Evolutionary conservation across 2,888 invertebrate genomes (phyloP).

Genomic region (Trissoscelio sp.): DNA sequence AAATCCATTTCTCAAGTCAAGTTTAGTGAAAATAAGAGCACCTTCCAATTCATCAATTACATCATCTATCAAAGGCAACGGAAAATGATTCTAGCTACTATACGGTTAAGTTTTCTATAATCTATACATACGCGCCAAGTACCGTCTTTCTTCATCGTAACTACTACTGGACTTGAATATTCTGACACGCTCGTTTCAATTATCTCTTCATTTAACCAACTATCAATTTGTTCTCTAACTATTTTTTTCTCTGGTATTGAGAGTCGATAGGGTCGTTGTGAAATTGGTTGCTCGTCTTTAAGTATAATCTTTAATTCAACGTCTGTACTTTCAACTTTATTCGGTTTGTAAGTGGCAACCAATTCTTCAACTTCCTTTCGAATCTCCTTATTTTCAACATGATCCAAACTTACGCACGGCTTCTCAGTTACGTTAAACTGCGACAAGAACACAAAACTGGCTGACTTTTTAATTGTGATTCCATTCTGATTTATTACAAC

Average conservation of each 20-base stretch:
- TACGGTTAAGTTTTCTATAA: conserved; percentile 38
- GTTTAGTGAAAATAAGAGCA: not conserved
- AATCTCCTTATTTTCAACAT: not conserved
- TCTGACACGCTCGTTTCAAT: conserved; percentile 41
- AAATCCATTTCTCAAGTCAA: not conserved
- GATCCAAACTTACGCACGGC: not conserved
- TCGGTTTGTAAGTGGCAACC: conserved; percentile 11
- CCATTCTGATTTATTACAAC: conserved; percentile 13
- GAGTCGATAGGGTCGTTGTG: conserved; percentile 18
- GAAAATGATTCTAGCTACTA: conserved; percentile 14
- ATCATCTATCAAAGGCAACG: conserved; percentile 9
- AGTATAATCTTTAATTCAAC: conserved; percentile 35
- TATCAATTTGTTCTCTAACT: conserved; percentile 24
- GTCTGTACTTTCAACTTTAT: conserved; percentile 1
- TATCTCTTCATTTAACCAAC: conserved; percentile 26
- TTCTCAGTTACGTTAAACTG: conserved; percentile 8
- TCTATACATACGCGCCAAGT: conserved; percentile 50
- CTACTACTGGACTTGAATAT: conserved; percentile 54
- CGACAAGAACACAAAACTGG: conserved; percentile 12
- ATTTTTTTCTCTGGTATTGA: conserved; percentile 39
- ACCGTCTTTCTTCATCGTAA: conserved; percentile 50
- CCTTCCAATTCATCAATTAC: not conserved
- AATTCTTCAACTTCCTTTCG: conserved; percentile 50
- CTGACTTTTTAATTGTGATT: conserved; percentile 16
- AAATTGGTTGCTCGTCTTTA: conserved; percentile 45